Evolutionary conservation across 2,113 vertebrate genomes (phyloP).

Genomic region (Thryonomys swinderianus): DNA sequence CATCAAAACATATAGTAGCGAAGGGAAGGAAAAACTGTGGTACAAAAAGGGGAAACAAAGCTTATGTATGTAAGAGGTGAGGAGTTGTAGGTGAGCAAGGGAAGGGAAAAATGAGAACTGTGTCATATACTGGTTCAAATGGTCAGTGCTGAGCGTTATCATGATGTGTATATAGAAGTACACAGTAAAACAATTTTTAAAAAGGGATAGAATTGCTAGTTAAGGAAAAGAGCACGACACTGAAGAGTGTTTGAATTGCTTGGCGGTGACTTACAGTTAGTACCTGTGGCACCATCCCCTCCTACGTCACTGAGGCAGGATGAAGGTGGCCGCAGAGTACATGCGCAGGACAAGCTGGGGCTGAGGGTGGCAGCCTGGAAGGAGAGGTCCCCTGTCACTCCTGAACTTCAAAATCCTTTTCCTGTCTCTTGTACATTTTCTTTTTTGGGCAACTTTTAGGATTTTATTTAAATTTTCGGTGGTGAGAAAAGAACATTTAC

Average conservation of each 20-base stretch:
- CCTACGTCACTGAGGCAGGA: fast-evolving
- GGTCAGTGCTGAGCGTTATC: no score
- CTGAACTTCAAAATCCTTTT: not conserved
- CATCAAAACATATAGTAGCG: no score
- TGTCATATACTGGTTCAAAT: no score
- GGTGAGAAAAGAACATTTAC: not conserved
- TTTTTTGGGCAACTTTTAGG: not conserved
- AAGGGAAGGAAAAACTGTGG: no score
- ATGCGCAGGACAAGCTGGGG: fast-evolving
- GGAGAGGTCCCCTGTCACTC: not conserved
- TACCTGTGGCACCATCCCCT: fast-evolving
- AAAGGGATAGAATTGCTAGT: not conserved
- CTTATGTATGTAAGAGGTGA: no score
- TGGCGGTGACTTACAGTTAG: not conserved
- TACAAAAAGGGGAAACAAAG: no score
- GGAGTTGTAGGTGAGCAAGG: no score
- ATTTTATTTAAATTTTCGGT: not conserved
- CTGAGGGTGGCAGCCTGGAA: not conserved
- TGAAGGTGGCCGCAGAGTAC: fast-evolving
- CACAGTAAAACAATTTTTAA: no score
- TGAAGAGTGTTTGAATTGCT: not conserved
- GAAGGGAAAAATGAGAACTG: no score
- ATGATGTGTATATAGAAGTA: no score
- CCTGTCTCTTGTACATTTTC: not conserved
- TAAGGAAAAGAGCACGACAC: not conserved